Percentiles rank a stretch among this genome's conserved stretches.
Evolutionary conservation across 92 coral and sea anemone genomes (phyloP).

Genomic region (Desmophyllum pertusum): DNA sequence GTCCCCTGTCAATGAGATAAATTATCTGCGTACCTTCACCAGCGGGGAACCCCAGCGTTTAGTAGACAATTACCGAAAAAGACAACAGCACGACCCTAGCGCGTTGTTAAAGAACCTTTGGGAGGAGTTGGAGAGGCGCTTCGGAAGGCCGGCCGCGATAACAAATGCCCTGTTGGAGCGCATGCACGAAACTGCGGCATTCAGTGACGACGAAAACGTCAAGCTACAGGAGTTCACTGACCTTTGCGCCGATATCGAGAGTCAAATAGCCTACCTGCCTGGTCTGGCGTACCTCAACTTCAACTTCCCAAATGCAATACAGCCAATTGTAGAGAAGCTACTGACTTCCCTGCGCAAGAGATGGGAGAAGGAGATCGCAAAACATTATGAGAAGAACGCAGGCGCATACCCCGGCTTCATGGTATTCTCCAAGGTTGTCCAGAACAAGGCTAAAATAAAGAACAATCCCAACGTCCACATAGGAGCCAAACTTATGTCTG

Average conservation of each 20-base stretch:
- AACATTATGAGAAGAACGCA: constrained; percentile 22
- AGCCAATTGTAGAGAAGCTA: constrained; percentile 48
- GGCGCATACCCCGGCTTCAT: constrained; percentile 44
- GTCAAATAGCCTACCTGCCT: constrained; percentile 45
- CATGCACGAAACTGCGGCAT: constrained; percentile 41
- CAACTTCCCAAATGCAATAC: constrained; percentile 54
- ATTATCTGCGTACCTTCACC: constrained; percentile 65
- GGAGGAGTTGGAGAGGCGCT: constrained; percentile 66
- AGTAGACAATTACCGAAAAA: constrained; percentile 66
- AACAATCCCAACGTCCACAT: constrained; percentile 54
- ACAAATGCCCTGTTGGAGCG: constrained; percentile 67
- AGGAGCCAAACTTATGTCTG: constrained; percentile 9
- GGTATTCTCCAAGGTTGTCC: constrained; percentile 27
- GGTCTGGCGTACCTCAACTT: constrained; percentile 57
- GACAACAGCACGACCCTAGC: constrained; percentile 66
- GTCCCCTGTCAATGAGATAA: constrained; percentile 57
- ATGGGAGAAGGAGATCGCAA: constrained; percentile 61
- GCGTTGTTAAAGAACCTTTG: constrained; percentile 41
- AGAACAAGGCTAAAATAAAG: constrained; percentile 44
- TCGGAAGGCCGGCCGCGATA: constrained; percentile 68
- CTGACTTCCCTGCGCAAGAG: constrained; percentile 41
- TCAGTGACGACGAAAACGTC: constrained; percentile 34
- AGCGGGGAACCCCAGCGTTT: constrained; percentile 62
- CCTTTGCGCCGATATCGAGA: constrained; percentile 56
- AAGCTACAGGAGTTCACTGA: constrained; percentile 58